These are phyloP conservation scores for Yasuhikotakia modesta DNA, from an alignment of 2,797 vertebrate species.

Conservation along the genomic window DNA sequence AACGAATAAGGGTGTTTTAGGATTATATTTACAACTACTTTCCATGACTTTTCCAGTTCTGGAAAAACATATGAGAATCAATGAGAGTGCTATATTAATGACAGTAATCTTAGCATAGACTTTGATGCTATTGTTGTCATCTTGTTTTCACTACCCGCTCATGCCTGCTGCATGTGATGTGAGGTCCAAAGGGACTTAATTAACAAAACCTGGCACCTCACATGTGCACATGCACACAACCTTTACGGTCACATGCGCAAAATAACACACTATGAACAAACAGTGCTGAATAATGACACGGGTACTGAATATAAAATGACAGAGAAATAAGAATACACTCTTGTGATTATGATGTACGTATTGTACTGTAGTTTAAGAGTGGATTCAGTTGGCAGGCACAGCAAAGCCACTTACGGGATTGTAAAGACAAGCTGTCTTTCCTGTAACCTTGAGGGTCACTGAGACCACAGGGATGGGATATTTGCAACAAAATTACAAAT, in stretches of 20 bases:
- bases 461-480: constrained; percentile 59
- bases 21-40: too few relatives aligned
- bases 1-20: too few relatives aligned
- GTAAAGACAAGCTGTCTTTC: constrained; percentile 77
- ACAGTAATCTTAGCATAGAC: background rate
- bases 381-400: constrained; percentile 43
- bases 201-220: background rate
- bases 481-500: constrained; percentile 61
- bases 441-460: constrained; percentile 71
- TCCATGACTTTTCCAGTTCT: too few relatives aligned
- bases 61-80: background rate
- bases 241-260: constrained; percentile 35
- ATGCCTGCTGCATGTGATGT: constrained; percentile 64
- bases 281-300: constrained; percentile 17
- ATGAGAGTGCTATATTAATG: background rate
- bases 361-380: constrained; percentile 34
- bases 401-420: constrained; percentile 57
- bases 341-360: constrained; percentile 11
- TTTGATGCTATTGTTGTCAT: constrained; percentile 26
- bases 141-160: constrained; percentile 55
- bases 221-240: constrained; percentile 30
- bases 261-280: constrained; percentile 38
- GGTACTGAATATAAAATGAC: background rate
- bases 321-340: background rate
- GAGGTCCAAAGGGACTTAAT: constrained; percentile 76